Conservation (phyloP, 2,113 vertebrate genomes). For the Rattus rattus region DNA sequence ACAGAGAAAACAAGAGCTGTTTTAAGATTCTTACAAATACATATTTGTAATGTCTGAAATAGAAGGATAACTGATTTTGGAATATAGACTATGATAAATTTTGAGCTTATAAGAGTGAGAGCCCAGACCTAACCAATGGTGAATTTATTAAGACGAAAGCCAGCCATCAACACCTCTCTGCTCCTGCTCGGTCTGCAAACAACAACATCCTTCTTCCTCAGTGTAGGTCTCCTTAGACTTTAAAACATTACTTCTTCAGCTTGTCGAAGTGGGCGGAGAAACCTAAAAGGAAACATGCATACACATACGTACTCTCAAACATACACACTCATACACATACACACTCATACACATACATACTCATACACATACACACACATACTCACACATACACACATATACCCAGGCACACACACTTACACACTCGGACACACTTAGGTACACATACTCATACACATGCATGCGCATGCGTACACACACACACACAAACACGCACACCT, state of each 20-base stretch:
- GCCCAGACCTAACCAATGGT: neutral
- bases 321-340: neutral
- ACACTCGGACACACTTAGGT: too few relatives aligned
- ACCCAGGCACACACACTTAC: neutral
- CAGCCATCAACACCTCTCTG: neutral
- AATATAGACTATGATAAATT: neutral
- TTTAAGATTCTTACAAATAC: neutral
- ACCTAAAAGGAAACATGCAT: neutral
- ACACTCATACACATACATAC: neutral
- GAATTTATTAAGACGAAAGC: neutral
- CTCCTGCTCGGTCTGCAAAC: neutral
- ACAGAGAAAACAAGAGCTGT: neutral
- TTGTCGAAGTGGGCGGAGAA: neutral
- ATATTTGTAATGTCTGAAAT: neutral
- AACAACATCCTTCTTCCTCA: neutral
- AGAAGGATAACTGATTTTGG: neutral
- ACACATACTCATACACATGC: too few relatives aligned
- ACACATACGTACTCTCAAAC: neutral
- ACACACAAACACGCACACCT: neutral
- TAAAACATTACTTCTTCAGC: neutral
- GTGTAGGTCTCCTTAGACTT: neutral
- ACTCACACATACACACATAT: neutral
- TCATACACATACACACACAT: neutral
- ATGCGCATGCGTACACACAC: too few relatives aligned
- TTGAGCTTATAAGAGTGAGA: neutral